These are phyloP conservation scores for Hypsibius dujardini DNA, from an alignment of 1,140 invertebrate species.

Conservation along the genomic window DNA sequence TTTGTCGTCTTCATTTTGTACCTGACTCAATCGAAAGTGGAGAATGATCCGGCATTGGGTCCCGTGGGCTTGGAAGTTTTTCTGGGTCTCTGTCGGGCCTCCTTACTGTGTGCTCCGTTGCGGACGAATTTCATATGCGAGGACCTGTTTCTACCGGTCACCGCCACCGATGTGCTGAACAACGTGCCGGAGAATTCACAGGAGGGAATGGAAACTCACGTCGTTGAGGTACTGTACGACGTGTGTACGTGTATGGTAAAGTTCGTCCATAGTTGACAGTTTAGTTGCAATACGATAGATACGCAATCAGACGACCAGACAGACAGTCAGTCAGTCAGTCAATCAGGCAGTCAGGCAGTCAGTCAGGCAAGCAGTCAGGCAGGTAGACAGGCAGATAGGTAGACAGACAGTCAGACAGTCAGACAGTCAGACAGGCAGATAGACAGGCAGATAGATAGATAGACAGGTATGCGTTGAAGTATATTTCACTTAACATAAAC, in stretches of 20 bases:
- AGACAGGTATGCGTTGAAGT: too few relatives aligned
- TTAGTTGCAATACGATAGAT: not conserved
- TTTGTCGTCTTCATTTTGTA: not conserved
- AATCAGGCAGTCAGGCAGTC: too few relatives aligned
- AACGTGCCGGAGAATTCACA: not conserved
- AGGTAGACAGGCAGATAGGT: too few relatives aligned
- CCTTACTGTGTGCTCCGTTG: not conserved
- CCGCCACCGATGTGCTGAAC: not conserved
- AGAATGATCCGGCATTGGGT: not conserved
- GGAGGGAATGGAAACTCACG: slow-evolving; percentile 1
- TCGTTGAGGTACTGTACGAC: slow-evolving; percentile 2
- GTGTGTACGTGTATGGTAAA: not conserved
- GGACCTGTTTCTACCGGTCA: not conserved
- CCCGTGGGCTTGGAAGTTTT: not conserved
- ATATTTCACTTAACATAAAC: too few relatives aligned
- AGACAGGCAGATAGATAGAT: too few relatives aligned
- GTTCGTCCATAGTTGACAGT: not conserved
- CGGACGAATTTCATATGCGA: not conserved
- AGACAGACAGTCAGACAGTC: too few relatives aligned
- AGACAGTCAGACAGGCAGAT: too few relatives aligned
- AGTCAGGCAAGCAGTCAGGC: too few relatives aligned
- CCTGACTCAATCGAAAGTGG: not conserved
- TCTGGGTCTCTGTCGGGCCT: not conserved
- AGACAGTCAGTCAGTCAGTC: too few relatives aligned
- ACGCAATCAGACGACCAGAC: not conserved